Conservation (phyloP, 1,140 invertebrate species). For the Forficula auricularia region DNA sequence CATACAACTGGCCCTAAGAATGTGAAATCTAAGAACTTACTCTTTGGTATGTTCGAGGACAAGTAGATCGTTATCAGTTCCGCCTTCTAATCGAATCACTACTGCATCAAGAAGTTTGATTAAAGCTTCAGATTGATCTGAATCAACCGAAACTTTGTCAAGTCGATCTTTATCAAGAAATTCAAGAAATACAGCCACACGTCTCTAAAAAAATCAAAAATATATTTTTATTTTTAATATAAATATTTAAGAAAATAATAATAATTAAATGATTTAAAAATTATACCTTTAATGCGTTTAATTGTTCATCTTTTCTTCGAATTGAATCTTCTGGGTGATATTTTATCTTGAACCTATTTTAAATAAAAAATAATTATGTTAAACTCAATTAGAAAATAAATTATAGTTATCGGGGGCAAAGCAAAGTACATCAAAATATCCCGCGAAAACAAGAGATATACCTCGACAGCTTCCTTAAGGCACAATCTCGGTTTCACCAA, state of each 20-base stretch:
- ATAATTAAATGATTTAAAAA: constrained; percentile 8
- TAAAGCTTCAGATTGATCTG: constrained; percentile 68
- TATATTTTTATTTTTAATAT: constrained; percentile 3
- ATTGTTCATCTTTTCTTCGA: constrained; percentile 76
- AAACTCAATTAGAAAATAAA: constrained; percentile 8
- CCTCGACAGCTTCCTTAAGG: no score
- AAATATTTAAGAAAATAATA: constrained; percentile 7
- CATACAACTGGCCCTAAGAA: no score
- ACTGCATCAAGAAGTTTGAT: constrained; percentile 85
- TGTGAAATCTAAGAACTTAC: no score
- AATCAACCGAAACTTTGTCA: constrained; percentile 66
- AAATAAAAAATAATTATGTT: constrained; percentile 13
- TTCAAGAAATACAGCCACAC: constrained; percentile 80
- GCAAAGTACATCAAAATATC: no score
- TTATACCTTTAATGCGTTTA: constrained; percentile 59
- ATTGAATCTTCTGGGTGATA: constrained; percentile 94
- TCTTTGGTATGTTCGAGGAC: constrained; percentile 42
- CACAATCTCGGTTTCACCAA: no score
- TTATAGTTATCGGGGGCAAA: no score
- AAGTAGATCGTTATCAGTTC: constrained; percentile 83
- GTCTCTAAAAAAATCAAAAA: constrained; percentile 39
- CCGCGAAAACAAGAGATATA: no score
- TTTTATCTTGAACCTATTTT: constrained; percentile 91
- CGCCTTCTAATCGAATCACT: constrained; percentile 92
- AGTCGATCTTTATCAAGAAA: constrained; percentile 56